Evolutionary conservation across 2,797 vertebrate species (phyloP), one percentile per base, ranked within the genome.

Genomic region (Sebastes paucispinis): DNA sequence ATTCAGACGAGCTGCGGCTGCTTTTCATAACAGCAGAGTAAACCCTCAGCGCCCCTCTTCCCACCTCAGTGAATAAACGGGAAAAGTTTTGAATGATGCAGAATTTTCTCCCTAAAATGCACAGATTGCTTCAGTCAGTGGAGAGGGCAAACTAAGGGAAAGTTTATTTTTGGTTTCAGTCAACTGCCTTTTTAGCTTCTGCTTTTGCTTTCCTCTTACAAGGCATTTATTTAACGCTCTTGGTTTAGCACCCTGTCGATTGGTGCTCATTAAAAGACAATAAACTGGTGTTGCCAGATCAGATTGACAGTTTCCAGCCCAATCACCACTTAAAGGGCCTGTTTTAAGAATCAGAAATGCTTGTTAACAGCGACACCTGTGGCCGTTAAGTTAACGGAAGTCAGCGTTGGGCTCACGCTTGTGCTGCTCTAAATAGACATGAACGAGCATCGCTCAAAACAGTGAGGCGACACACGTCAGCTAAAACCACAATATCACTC

Each of bases 1-100:
- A 92, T 92, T 92, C 89, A 91, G 43, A 29, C 34, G 69, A 39
- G 65, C 83, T 69, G 76, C 66, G 64, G 86, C 79, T 57, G 77
- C 75, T 80, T 79, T 12, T 84, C 85, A 62, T 52, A 75, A 73
- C 74, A 77, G 36, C 62, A 29, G 39, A 12, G 67, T 32, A 8
- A 80, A 68, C n/a, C 66, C 70, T 27, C 67, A 52, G 13, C 25
- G 3, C 70, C 68, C 25, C 12, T 16, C 0, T 3, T 16, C 2
- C 25, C 3, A 6, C 55, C 27, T 18, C 24, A 13, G 6, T 34
- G 25, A 52, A 43, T 54, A 29, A 60, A 71, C 62, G 32, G 67
- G 43, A 73, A 43, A 69, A 20, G 20, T 34, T 76, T 57, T 52
- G 4, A 77, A 75, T 65, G 24, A 12, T 71, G 24, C 54, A 47